Base-by-base conservation (phyloP, 2,888 invertebrate genomes). In the Microdon myrmicae region DNA sequence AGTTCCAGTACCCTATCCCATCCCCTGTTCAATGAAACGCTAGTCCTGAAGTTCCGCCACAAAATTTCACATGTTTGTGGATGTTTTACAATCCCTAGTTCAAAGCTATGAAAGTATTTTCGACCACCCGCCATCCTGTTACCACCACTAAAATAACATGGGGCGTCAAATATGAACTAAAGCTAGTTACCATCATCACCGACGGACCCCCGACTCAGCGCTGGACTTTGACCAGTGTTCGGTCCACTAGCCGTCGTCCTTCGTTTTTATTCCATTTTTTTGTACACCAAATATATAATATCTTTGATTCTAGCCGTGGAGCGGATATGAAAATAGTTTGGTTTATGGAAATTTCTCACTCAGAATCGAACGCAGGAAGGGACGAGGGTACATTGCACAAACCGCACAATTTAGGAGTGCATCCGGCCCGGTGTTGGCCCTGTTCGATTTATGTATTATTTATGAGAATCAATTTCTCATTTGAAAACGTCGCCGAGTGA, bases 41-140 rank as follows among this genome's bases (percentile, higher is more conserved):
- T 32, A n/a, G 6, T 6, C 32, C n/a, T 16, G 49, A 44, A 61
- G 49, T 56, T 51, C 25, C 45, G 26, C 56, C 61, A 64, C 61
- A 64, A 64, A 47, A 64, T 64, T 47, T 56, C 45, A 41, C 51
- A 64, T 64, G 51, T 38, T 56, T 64, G 56, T 64, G 56, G 61
- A 56, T 56, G 56, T 64, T 61, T 49, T 55, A 61, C 45, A 61
- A 51, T 51, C 9, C 56, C 29, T 3, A 17, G 4, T 25, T 19
- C 12, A 9, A 29, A 28, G 37, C 56, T 32, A 14, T 19, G 10
- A 43, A 54, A 43, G 35, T 48, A 54, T 55, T 55, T 55, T 22
- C 17, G 22, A 29, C n/a, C 34, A 7, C 9, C 8, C n/a, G 17
- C 17, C 19, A 22, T 45, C 39, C 35, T 29, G 37, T 49, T 28